Evolutionary conservation across 2,888 invertebrate genomes (phyloP).

Genomic region (Nebria salina): DNA sequence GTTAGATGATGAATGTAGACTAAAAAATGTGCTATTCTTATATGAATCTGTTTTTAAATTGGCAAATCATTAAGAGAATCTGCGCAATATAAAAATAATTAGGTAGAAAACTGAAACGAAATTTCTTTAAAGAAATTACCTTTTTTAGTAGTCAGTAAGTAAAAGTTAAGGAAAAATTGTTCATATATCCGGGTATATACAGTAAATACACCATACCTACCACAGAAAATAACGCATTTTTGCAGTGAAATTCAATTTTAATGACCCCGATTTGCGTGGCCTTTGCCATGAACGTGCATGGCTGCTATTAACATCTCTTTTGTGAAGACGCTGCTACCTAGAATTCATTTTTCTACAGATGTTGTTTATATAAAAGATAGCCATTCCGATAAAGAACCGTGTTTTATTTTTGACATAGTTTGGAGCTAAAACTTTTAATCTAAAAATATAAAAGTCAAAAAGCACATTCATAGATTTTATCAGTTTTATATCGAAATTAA

Average conservation of each 20-base stretch:
- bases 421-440: neutral
- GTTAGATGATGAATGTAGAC: no score
- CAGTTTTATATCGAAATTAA: neutral
- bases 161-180: neutral
- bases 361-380: neutral
- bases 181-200: neutral
- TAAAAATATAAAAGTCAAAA: neutral
- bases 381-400: neutral
- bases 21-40: no score
- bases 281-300: constrained; percentile 5
- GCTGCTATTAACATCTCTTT: constrained; percentile 2
- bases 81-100: no score
- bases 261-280: constrained; percentile 39
- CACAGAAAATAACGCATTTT: neutral
- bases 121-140: neutral
- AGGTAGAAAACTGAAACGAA: neutral
- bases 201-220: constrained; percentile 21
- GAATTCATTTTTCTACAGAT: neutral
- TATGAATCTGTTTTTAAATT: no score
- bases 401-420: neutral
- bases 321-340: neutral
- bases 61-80: no score
- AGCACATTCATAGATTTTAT: neutral
- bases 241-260: constrained; percentile 43
- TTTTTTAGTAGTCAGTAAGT: neutral